Percentiles rank a stretch among this genome's conserved stretches.
phyloP scores from a whole-genome alignment of 2,888 invertebrate species.

The Tinea semifulvella region DNA sequence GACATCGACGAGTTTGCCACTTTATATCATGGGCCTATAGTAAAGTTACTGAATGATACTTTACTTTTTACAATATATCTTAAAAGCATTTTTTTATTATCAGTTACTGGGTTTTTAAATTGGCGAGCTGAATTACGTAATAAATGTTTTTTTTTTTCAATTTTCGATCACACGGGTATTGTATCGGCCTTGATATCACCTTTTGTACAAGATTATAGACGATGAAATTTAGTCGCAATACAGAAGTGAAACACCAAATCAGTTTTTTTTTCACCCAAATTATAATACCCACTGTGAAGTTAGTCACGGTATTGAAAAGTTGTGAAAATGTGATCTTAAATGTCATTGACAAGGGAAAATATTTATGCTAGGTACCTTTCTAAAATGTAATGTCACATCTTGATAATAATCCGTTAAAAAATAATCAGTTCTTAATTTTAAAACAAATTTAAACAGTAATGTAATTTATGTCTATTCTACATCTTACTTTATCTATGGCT shows the following conservation, averaged over 20 bases:
- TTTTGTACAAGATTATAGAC: constrained; percentile 8
- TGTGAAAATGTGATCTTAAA: constrained; percentile 4
- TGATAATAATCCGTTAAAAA: too few species aligned
- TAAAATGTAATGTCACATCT: neutral
- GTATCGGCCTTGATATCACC: constrained; percentile 9
- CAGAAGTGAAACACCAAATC: constrained; percentile 8
- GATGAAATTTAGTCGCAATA: constrained; percentile 6
- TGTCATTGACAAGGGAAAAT: constrained; percentile 5
- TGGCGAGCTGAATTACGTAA: too few species aligned
- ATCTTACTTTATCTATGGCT: neutral
- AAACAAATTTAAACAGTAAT: neutral
- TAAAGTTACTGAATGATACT: too few species aligned
- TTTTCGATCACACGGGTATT: constrained; percentile 3
- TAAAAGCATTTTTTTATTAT: too few species aligned
- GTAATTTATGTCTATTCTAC: neutral
- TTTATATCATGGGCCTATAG: too few species aligned
- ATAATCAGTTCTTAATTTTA: too few species aligned
- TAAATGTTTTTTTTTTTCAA: too few species aligned
- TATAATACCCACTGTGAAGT: neutral
- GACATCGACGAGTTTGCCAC: too few species aligned
- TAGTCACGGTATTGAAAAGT: constrained; percentile 9
- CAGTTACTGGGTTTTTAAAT: too few species aligned
- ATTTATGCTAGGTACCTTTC: neutral
- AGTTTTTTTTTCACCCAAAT: constrained; percentile 1
- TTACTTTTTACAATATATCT: too few species aligned